Evolutionary conservation across 2,113 vertebrate genomes (phyloP), one percentile per base, ranked within the genome.

Genomic region (Sebastes schlegelii): DNA sequence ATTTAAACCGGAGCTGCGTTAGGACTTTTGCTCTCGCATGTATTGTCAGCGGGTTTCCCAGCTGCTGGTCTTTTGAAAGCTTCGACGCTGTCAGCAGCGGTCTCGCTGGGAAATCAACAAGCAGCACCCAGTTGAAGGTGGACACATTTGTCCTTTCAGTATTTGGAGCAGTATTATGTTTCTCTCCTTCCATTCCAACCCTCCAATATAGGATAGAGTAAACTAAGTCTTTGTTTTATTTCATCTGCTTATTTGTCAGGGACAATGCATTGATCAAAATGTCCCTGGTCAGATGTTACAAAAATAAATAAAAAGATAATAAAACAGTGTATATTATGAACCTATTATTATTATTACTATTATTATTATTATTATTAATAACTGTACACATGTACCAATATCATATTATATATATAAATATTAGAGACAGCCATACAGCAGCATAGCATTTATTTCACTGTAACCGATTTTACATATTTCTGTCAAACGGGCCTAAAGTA

Each of bases 41-140:
- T 57, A 64, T 66, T 82, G 90, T 90, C 89, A 88, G 89, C 63
- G 52, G 58, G 73, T 90, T 90, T 91, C 72, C 13, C 40, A 26
- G 71, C 74, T 57, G 77, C 89, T 9, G 64, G 76, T 77, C 14
- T 62, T 86, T 80, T 64, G 54, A 86, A 86, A 71, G 85, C 67
- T 80, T 86, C 6, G 10, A 14, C 9, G 57, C 60, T 84, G 88
- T 89, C 82, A 55, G 80, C 61, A 48, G 43, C 13, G 60, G 67
- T 74, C 80, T 79, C 74, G 16, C 55, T 9, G 34, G 45, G 51
- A 65, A 83, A 79, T 76, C 68, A 77, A 72, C 68, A 80, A 40
- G 69, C 65, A 55, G 83, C 52, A 54, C 45, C 54, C 63, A 49
- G 46, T 26, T 12, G 40, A 62, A 58, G 51, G 62, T 13, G n/a